Base-by-base conservation (phyloP, 2,888 invertebrate genomes). In the Rhagium mordax region DNA sequence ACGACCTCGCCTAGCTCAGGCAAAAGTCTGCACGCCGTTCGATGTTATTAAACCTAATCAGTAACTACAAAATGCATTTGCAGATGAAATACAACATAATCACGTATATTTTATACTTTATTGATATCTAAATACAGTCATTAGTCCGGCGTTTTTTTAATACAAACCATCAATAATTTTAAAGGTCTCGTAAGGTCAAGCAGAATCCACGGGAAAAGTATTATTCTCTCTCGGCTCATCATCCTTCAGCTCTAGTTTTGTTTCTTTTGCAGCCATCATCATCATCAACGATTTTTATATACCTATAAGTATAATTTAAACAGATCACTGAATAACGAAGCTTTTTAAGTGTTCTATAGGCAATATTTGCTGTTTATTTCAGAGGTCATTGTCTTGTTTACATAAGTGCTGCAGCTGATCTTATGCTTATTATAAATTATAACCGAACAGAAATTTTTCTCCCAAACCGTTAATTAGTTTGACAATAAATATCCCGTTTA, bases 1-100 rank as follows among this genome's bases (percentile, higher is more conserved):
- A 83, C 83, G 85, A 84, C 85, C 84, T 85, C 84, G 84, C 81
- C 79, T 82, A 81, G 74, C 74, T 75, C 74, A 70, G 65, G 70
- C 72, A 67, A 73, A 77, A 75, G 73, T 76, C 71, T 76, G 74
- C 75, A 72, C 74, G 75, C 76, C 62, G 76, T 79, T 77, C 80
- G 74, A 71, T 74, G 77, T 75, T 78, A 80, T 80, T 81, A 79
- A 79, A 79, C 78, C 76, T 79, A 78, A 81, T 81, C 81, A 77
- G 73, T 73, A 75, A 77, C 71, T 75, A 61, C 74, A 70, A 47
- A 69, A 49, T 74, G 76, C 75, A 75, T 78, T 77, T 72, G 73
- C 72, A 76, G 76, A 78, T 75, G 78, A 77, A 78, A 75, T 78
- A 75, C 75, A 55, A 71, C 74, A 72, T 76, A 78, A 78, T 76